Percentiles rank a stretch among this genome's conserved stretches.
These are phyloP conservation scores for Caradrina kadenii DNA, from an alignment of 2,888 invertebrate genomes.

Conservation along the genomic window DNA sequence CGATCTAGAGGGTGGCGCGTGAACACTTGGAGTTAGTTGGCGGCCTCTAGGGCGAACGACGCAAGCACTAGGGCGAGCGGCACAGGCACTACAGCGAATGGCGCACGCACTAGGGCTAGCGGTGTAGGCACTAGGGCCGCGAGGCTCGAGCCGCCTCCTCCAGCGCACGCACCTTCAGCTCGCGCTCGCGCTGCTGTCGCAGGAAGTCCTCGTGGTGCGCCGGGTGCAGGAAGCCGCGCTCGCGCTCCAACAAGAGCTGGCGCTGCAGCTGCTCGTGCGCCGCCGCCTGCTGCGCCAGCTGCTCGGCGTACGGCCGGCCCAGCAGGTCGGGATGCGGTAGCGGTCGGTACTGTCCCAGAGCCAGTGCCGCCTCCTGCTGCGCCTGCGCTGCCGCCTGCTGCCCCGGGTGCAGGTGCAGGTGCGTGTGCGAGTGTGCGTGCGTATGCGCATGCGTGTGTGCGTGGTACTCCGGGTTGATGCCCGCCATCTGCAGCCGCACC, in stretches of 20 bases:
- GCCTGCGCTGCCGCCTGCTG: slow-evolving; percentile 91
- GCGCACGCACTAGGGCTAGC: slow-evolving; percentile 75
- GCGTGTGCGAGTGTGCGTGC: slow-evolving; percentile 97
- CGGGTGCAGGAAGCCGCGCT: slow-evolving; percentile 92
- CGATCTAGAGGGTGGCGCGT: slow-evolving; percentile 61
- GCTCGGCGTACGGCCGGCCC: slow-evolving; percentile 95
- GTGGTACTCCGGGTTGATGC: slow-evolving; percentile 96
- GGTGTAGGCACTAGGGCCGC: slow-evolving; percentile 78
- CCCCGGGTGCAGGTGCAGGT: slow-evolving; percentile 95
- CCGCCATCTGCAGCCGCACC: slow-evolving; percentile 98
- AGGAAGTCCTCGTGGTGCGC: slow-evolving; percentile 89
- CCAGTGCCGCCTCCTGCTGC: slow-evolving; percentile 92
- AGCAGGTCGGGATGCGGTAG: slow-evolving; percentile 95
- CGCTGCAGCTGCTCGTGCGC: slow-evolving; percentile 97
- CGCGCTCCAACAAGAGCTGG: slow-evolving; percentile 95
- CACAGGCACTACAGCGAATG: slow-evolving; percentile 69
- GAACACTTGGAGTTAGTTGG: slow-evolving; percentile 62
- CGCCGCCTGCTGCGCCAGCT: slow-evolving; percentile 94
- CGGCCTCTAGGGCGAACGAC: slow-evolving; percentile 54
- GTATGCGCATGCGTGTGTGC: slow-evolving; percentile 98
- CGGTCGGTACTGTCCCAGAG: slow-evolving; percentile 90
- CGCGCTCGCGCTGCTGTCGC: slow-evolving; percentile 95
- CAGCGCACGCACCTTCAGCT: slow-evolving; percentile 95
- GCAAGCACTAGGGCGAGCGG: slow-evolving; percentile 51
- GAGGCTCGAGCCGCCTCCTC: slow-evolving; percentile 95